Base-by-base conservation (phyloP, 2,113 vertebrate species). In the Propithecus coquereli region DNA sequence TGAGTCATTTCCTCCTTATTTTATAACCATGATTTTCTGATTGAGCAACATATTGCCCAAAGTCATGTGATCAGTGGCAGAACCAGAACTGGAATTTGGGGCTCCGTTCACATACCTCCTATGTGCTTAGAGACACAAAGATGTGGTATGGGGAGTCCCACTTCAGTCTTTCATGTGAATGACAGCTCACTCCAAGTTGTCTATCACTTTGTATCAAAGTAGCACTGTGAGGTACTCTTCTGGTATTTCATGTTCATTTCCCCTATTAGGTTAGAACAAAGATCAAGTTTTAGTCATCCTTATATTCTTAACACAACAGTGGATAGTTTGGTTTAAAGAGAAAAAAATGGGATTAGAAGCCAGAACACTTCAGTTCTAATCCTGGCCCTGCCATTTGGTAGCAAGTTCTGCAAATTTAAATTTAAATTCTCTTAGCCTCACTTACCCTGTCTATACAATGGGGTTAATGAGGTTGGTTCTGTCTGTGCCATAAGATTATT, bases 361-460 rank as follows among this genome's bases (percentile, higher is more conserved):
- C 59, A 77, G 57, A 92, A 73, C 34, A 63, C 70, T 85, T 88
- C 23, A n/a, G 18, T 79, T 70, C 10, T 81, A 61, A 45, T 87
- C 85, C 37, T 92, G 50, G 23, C 82, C 79, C 34, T 94, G 34
- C 85, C 45, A 37, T 47, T 43, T 77, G 45, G 77, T 82, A 87
- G 61, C 73, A 95, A 54, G n/a, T 77, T 89, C 61, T 10, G 1
- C 65, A 43, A 65, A 66, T 76, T 76, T 45, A 66, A 88, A 71
- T 83, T 93, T 73, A 92, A 92, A 50, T 68, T 87, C n/a, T 96
- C 23, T 83, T 8, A 32, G 30, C 43, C 22, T 96, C n/a, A 91
- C 63, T 90, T 81, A 90, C 11, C 45, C 32, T 90, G 7, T 22
- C 37, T 89, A 8, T 82, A 77, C 89, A 95, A 47, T 82, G 50